Evolutionary conservation across 2,888 invertebrate genomes (phyloP).

Genomic region (Protonemura montana): DNA sequence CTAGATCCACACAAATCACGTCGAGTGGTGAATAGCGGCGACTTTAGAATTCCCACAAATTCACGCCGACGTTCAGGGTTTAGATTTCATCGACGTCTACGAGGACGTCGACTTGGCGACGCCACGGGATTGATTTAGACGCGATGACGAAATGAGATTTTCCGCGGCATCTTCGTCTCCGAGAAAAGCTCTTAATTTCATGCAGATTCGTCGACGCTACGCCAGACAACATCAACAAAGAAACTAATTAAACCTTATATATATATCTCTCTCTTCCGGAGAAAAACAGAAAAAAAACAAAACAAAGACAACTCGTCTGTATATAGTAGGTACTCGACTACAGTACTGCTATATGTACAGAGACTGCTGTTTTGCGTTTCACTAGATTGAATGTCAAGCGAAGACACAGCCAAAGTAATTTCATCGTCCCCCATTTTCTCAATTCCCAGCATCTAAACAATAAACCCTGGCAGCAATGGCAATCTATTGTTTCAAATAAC

Average conservation of each 20-base stretch:
- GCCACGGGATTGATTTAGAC: not conserved
- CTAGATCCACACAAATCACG: too few relatives aligned
- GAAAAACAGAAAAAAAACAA: not conserved
- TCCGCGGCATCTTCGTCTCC: not conserved
- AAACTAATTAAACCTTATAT: not conserved
- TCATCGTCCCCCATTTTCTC: not conserved
- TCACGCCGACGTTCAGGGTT: too few relatives aligned
- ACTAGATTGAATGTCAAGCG: not conserved
- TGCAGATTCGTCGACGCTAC: not conserved
- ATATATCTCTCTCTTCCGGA: not conserved
- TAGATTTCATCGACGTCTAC: not conserved
- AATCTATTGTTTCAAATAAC: not conserved
- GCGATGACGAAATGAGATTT: constrained; percentile 4
- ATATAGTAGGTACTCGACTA: not conserved
- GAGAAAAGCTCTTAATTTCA: not conserved
- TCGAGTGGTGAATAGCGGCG: too few relatives aligned
- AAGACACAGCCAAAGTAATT: not conserved
- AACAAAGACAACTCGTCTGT: not conserved
- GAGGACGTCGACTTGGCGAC: not conserved
- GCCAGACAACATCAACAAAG: not conserved
- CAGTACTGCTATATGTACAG: not conserved
- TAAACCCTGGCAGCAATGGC: not conserved
- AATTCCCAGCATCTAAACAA: not conserved
- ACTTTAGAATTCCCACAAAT: too few relatives aligned
- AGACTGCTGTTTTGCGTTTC: not conserved